phyloP scores from a whole-genome alignment of 2,888 invertebrate genomes.

The Cepaea hortensis region DNA sequence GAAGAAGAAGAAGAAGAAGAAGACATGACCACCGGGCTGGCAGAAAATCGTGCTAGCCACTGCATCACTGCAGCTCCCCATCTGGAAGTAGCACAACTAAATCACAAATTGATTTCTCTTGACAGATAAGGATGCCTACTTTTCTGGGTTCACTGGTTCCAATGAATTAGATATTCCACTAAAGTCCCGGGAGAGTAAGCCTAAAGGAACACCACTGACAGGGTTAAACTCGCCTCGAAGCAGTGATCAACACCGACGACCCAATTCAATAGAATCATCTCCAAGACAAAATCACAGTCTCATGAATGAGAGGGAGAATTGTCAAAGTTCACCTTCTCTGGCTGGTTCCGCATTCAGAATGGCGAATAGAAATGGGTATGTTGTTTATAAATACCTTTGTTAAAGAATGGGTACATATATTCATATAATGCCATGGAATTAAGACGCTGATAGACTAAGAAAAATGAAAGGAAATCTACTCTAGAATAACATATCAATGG shows the following conservation, averaged over 20 bases:
- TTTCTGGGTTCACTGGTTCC: conserved; percentile 69
- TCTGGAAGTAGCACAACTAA: not conserved
- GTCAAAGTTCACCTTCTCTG: not conserved
- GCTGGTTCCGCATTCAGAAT: conserved; percentile 5
- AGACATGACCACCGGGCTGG: no score
- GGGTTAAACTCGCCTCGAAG: not conserved
- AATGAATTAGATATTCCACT: conserved; percentile 73
- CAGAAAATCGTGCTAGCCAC: no score
- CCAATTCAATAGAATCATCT: not conserved
- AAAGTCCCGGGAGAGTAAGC: conserved; percentile 53
- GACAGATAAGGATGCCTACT: conserved; percentile 70
- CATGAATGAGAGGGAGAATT: conserved; percentile 8
- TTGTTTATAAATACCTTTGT: not conserved
- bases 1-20: no score
- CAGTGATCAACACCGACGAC: conserved; percentile 7
- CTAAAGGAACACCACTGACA: conserved; percentile 48
- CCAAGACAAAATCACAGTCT: not conserved
- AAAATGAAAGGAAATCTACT: no score
- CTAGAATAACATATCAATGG: no score
- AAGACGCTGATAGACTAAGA: no score
- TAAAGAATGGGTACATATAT: no score
- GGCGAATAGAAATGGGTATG: conserved; percentile 29
- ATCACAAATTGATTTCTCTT: not conserved
- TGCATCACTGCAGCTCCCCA: no score
- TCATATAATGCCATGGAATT: no score